A percentile compares a stretch with the other conserved stretches of the same genome.
Evolutionary conservation across 1,140 invertebrate genomes (phyloP).

Genomic region (Drosophila orosa): DNA sequence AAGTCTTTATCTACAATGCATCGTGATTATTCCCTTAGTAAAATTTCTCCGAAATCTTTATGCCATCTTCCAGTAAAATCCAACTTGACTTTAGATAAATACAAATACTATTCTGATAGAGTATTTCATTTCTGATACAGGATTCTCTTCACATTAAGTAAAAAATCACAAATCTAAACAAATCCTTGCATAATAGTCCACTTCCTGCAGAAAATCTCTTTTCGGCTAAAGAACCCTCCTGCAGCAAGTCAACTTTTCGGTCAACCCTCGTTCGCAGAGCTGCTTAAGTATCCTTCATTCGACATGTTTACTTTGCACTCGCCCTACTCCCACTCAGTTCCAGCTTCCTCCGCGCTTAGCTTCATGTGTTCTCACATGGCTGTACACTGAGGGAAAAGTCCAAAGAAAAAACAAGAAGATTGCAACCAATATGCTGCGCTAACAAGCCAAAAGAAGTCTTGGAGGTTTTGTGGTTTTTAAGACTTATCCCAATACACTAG

Average conservation of each 20-base stretch:
- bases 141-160: constrained; percentile 8
- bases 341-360: neutral
- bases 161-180: constrained; percentile 2
- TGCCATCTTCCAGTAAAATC: neutral
- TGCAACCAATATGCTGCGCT: neutral
- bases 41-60: neutral
- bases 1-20: no score
- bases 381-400: neutral
- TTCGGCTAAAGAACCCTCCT: constrained; percentile 6
- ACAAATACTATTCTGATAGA: no score
- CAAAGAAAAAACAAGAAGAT: neutral
- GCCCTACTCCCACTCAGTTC: constrained; percentile 33
- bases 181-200: constrained; percentile 11
- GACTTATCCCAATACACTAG: neutral
- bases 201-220: constrained; percentile 13
- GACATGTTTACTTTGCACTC: constrained; percentile 75
- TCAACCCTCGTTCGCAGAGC: constrained; percentile 55
- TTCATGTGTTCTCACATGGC: constrained; percentile 4
- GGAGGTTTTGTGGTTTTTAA: neutral
- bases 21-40: neutral
- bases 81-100: no score
- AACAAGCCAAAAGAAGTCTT: no score
- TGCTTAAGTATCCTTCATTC: constrained; percentile 52
- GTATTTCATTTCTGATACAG: neutral
- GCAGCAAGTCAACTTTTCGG: constrained; percentile 32